These are phyloP conservation scores for Cheirogaleus medius DNA, from an alignment of 2,113 vertebrate genomes.

Conservation along the genomic window DNA sequence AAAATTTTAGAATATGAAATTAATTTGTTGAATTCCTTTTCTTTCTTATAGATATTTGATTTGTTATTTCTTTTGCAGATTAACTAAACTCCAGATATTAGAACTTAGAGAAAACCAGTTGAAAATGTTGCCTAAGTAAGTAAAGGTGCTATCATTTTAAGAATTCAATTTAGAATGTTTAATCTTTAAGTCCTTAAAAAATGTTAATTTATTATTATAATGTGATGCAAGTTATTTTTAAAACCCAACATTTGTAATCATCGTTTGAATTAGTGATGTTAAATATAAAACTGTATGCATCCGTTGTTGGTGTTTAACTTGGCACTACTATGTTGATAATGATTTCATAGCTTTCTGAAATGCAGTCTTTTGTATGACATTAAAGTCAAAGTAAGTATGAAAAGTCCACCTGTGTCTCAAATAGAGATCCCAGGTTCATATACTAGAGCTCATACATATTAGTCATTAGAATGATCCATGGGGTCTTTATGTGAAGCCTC, in stretches of 20 bases:
- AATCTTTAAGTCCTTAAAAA: not conserved
- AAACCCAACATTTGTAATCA: slow-evolving; percentile 2
- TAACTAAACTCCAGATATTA: slow-evolving; percentile 97
- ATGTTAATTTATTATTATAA: slow-evolving; percentile 22
- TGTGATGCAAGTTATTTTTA: slow-evolving; percentile 32
- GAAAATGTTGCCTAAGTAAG: slow-evolving; percentile 99
- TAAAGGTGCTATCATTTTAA: slow-evolving; percentile 53
- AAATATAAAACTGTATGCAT: not conserved
- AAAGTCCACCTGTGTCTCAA: not conserved
- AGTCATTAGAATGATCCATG: not conserved
- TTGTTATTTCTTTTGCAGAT: slow-evolving; percentile 83
- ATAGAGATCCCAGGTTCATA: not conserved
- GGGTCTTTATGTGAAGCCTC: not conserved
- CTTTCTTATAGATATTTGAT: slow-evolving; percentile 30
- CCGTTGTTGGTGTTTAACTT: not conserved
- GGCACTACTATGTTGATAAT: not conserved
- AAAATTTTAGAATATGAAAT: not conserved
- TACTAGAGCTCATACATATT: not conserved
- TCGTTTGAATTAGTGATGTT: not conserved
- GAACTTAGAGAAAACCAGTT: slow-evolving; percentile 99
- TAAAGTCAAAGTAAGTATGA: not conserved
- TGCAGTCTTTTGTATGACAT: not conserved
- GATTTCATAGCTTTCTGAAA: not conserved
- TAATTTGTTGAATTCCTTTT: slow-evolving; percentile 36
- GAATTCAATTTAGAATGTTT: slow-evolving; percentile 41